Evolutionary conservation across 1,140 invertebrate genomes (phyloP).

Genomic region (Diachasmimorpha longicaudata): DNA sequence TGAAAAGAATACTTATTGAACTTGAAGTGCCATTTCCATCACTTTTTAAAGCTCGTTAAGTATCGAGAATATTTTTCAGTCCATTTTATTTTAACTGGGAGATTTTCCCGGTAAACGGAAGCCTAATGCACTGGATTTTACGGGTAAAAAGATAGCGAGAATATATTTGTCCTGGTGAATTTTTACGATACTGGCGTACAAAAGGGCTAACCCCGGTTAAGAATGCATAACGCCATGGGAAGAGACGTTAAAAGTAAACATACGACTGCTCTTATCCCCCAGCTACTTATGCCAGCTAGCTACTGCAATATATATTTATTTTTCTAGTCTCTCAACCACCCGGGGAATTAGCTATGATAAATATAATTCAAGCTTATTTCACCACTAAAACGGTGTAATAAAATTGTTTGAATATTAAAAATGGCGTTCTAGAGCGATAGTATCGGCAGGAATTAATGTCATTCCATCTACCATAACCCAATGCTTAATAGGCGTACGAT

Average conservation of each 20-base stretch:
- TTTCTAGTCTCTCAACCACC: background rate
- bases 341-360: background rate
- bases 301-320: background rate
- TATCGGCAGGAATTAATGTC: no score
- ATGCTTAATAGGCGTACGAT: background rate
- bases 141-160: background rate
- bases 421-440: no score
- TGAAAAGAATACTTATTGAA: slow-evolving; percentile 60
- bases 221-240: background rate
- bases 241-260: background rate
- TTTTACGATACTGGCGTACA: background rate
- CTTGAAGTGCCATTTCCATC: slow-evolving; percentile 48
- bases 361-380: background rate
- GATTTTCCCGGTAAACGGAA: background rate
- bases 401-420: no score
- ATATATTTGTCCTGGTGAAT: background rate
- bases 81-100: background rate
- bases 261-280: background rate
- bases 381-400: background rate
- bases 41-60: background rate
- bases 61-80: background rate
- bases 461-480: background rate
- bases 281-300: background rate
- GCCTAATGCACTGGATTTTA: background rate
- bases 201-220: background rate